Evolutionary conservation across 1,140 invertebrate genomes (phyloP), one percentile per base, ranked within the genome.

Genomic region (Aphis gossypii): DNA sequence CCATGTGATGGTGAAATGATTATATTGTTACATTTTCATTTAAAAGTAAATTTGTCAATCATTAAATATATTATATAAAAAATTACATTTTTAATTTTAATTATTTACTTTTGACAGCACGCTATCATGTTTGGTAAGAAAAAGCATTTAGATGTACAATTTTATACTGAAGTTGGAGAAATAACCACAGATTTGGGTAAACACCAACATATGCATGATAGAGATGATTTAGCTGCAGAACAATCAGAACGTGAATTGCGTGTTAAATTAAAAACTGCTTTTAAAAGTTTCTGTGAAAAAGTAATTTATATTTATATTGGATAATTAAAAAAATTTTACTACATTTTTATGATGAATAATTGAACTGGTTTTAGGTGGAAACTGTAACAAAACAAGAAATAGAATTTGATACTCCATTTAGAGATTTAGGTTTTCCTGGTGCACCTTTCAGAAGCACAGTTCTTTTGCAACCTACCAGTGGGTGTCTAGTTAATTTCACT

Each of bases 1-100:
- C 99, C 99, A 0, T 99, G 99, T 95, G 99, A 99, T 95, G 98
- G 98, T 94, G 99, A 99, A 96, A 99, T 99, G 99, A 99, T 99
- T 92, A 99, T 99, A 95, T 95, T 99, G 18, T 96, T 99, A 87
- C 99, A 99, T 96, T 99, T 99, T 95, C 98, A 99, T 96, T 96
- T 99, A 51, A 99, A 99, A 96, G 97, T 97, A 95, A 94, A 86
- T 3, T 86, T 30, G 11, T 44, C 11, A 30, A 86, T 68, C 4
- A n/a, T 76, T 76, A n/a, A 18, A n/a, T 86, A 83, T 38, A 35
- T 23, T 44, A 25, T 41, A 7, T 11, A 84, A 11, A 11, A 86
- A 25, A 86, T 5, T 83, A 23, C 18, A 35, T 86, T 86, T 46
- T 4, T 46, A 41, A 86, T 46, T 46, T 46, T 44, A 86, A 46